Conservation (phyloP, 64 coral and sea anemone genomes). For the Stichodactyla mertensii region DNA sequence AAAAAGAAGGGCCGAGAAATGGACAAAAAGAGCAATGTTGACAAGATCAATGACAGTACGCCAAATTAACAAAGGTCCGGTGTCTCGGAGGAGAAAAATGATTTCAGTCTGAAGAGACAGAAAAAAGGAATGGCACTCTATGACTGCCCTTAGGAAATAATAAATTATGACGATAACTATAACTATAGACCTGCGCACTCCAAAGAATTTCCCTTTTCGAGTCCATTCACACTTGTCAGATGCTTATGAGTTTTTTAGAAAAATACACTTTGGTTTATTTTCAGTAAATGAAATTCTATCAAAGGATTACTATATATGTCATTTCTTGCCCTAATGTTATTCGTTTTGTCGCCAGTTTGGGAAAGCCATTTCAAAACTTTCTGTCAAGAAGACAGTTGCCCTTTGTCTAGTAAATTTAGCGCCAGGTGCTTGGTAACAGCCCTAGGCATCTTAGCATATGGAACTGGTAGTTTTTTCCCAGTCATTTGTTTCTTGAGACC, state of each 20-base stretch:
- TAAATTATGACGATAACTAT: not conserved
- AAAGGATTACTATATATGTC: too few relatives aligned
- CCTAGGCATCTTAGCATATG: too few relatives aligned
- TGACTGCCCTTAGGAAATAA: not conserved
- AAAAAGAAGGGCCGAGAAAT: not conserved
- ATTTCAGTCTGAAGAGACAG: constrained; percentile 9
- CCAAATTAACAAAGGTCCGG: not conserved
- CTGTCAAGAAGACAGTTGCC: not conserved
- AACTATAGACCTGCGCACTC: not conserved
- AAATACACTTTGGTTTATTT: too few relatives aligned
- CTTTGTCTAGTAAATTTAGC: not conserved
- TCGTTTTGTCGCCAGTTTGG: not conserved
- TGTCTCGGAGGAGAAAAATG: constrained; percentile 2
- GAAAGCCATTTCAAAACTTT: not conserved
- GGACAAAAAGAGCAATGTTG: not conserved
- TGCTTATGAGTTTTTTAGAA: too few relatives aligned
- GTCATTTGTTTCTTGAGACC: too few relatives aligned
- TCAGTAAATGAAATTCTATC: too few relatives aligned
- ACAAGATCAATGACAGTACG: not conserved
- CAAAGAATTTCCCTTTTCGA: too few relatives aligned
- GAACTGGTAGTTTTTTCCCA: too few relatives aligned
- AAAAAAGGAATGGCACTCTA: not conserved
- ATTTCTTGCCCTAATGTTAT: too few relatives aligned
- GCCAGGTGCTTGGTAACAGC: too few relatives aligned
- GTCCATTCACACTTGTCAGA: too few relatives aligned